Evolutionary conservation across 2,113 vertebrate genomes (phyloP), one percentile per base, ranked within the genome.

Genomic region (Silurus asotus): DNA sequence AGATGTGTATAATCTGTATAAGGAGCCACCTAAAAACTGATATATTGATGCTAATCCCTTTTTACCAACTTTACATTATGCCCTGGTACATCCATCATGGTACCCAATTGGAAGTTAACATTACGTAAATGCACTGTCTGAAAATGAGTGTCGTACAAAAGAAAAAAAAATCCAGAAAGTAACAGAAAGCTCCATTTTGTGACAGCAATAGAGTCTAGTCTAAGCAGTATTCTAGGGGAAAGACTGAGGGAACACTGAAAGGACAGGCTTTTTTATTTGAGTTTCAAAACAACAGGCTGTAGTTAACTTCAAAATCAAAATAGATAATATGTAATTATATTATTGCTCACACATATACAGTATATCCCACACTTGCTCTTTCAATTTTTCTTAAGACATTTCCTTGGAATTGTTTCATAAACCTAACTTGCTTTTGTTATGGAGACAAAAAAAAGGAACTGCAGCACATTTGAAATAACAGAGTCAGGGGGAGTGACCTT

Each of bases 401-500:
- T 58, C 65, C 59, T 64, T 79, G 67, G 61, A 65, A 51, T 2
- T 56, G 62, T 79, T 55, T 14, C 37, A 70, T n/a, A 75, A 58
- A n/a, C 9, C 3, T 56, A 72, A 28, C 82, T 77, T 81, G 81
- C 56, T 72, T 69, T 77, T 37, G 53, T 74, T 25, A 56, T 1
- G 20, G 70, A 87, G 67, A 7, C 28, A 37, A 48, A 70, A 55
- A 80, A 81, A 70, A 55, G 20, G 61, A 74, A 81, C 28, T 81
- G 69, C 49, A 65, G 87, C 82, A 84, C 81, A 84, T 84, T 80
- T 56, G 80, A 77, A 45, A 25, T 64, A 77, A 62, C 37, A 74
- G 51, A 77, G 85, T 84, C 82, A 1, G 64, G 76, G 82, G 85
- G 67, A 84, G 45, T 58, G 83, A 84, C 85, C 77, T 82, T 89